Conservation (phyloP, 2,113 vertebrate genomes). For the Platichthys stellatus region DNA sequence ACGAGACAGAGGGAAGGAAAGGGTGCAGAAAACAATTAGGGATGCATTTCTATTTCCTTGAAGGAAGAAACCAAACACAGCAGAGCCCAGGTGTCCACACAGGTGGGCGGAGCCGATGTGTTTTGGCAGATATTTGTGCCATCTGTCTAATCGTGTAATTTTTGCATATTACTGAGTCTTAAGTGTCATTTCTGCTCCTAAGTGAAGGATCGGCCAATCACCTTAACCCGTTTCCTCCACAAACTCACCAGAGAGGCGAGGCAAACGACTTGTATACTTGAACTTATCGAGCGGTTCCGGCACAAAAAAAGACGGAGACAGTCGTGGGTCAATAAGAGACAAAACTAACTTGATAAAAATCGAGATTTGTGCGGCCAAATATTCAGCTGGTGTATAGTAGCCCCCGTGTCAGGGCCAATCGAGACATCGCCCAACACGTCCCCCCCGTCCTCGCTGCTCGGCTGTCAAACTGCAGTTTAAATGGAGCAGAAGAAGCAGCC, state of each 20-base stretch:
- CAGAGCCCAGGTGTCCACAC: conserved; percentile 15
- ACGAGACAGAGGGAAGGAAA: conserved; percentile 48
- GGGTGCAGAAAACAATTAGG: conserved; percentile 51
- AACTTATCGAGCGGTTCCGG: not conserved
- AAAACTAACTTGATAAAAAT: not conserved
- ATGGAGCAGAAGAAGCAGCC: conserved; percentile 60
- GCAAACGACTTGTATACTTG: not conserved
- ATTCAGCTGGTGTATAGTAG: not conserved
- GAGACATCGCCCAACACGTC: conserved; percentile 35
- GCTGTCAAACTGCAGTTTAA: conserved; percentile 65
- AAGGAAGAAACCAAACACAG: not conserved
- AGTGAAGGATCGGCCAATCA: not conserved
- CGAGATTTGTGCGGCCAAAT: not conserved
- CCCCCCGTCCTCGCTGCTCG: conserved; percentile 6
- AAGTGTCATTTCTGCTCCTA: not conserved
- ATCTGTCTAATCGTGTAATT: not conserved
- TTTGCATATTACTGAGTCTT: not conserved
- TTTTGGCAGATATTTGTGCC: not conserved
- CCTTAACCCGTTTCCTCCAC: not conserved
- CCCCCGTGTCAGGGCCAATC: conserved; percentile 26
- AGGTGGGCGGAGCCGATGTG: not conserved
- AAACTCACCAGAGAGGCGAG: not conserved
- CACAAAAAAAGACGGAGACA: not conserved
- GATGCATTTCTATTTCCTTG: conserved; percentile 15
- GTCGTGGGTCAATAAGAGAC: not conserved